Conservation (phyloP, 2,113 vertebrate genomes). For the Todiramphus chloris region DNA sequence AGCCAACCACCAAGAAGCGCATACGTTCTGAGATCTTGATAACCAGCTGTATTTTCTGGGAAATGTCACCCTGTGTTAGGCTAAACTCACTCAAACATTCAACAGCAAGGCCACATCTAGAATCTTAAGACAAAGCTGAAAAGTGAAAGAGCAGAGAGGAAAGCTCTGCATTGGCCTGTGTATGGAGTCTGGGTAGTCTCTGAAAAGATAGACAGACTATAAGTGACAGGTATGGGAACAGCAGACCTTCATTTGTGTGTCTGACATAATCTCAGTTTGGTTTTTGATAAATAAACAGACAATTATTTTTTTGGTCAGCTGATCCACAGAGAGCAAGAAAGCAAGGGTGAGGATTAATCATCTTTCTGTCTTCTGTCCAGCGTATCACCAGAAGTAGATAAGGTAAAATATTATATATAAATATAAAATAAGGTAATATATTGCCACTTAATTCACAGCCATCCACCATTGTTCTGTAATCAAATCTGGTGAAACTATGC, state of each 20-base stretch:
- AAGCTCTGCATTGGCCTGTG: neutral
- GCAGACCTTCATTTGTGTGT: neutral
- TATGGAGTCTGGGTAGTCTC: neutral
- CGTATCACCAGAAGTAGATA: neutral
- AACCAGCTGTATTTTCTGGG: neutral
- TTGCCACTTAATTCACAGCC: neutral
- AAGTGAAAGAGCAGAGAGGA: neutral
- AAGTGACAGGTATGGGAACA: neutral
- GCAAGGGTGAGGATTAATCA: neutral
- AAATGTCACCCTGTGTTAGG: neutral
- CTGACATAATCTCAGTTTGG: neutral
- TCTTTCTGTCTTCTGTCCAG: neutral
- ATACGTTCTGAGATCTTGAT: neutral
- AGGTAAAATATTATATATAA: too few relatives aligned
- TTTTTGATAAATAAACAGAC: neutral
- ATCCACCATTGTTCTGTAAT: neutral
- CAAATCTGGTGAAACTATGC: neutral
- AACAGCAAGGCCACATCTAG: neutral
- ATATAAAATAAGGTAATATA: neutral
- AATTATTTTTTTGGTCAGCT: neutral
- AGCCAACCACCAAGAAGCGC: neutral
- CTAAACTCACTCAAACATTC: neutral
- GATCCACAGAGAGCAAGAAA: neutral
- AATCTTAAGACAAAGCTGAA: neutral
- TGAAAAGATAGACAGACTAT: neutral